Evolutionary conservation across 2,797 vertebrate species (phyloP).

Genomic region (Chloroceryle amazona): DNA sequence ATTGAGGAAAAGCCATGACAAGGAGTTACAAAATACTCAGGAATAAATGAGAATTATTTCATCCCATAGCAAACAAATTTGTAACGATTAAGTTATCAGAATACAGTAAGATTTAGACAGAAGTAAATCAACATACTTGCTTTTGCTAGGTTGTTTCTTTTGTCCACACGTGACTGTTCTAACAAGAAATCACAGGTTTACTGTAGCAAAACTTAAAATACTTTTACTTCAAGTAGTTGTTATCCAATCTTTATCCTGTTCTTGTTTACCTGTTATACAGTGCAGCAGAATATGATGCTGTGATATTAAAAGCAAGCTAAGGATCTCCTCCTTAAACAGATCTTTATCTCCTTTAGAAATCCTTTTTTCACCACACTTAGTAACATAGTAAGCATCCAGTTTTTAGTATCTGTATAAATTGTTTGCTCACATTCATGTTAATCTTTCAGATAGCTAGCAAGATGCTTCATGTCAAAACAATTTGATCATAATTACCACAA

Average conservation of each 20-base stretch:
- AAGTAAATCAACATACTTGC: background rate
- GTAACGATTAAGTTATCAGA: accelerated
- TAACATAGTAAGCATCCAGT: background rate
- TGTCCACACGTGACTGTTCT: background rate
- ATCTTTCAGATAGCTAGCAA: background rate
- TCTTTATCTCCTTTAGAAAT: background rate
- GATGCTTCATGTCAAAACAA: background rate
- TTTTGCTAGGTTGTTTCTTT: background rate
- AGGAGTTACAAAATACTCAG: background rate
- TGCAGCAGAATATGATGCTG: background rate
- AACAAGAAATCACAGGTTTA: background rate
- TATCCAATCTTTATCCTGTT: background rate
- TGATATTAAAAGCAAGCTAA: background rate
- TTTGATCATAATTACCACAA: background rate
- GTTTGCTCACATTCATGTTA: background rate
- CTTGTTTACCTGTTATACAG: background rate
- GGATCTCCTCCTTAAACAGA: background rate
- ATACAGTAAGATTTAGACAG: background rate
- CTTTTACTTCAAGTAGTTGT: background rate
- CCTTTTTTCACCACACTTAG: background rate
- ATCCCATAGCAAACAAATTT: background rate
- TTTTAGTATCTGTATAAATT: background rate
- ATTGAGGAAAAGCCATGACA: background rate
- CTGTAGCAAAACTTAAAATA: background rate
- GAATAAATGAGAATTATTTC: background rate